These are phyloP conservation scores for Enteromius anoplus DNA, from an alignment of 2,797 vertebrate genomes.

Conservation along the genomic window DNA sequence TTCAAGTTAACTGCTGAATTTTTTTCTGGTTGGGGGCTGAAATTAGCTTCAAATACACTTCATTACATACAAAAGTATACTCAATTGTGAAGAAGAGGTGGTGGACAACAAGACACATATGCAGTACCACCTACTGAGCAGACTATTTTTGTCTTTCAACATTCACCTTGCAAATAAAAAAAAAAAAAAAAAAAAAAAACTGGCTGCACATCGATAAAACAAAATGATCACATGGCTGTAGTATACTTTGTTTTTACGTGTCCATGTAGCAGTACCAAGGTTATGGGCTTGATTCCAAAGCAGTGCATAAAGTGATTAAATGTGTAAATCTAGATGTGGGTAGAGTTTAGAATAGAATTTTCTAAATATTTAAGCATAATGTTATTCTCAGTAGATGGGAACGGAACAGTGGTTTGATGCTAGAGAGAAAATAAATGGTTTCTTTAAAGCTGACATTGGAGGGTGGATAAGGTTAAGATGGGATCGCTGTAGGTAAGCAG, in stretches of 20 bases:
- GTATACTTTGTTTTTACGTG: no score
- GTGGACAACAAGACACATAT: background rate
- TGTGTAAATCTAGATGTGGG: background rate
- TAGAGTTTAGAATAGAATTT: background rate
- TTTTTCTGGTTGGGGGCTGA: background rate
- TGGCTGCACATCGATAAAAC: background rate
- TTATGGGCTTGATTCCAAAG: background rate
- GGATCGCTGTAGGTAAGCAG: background rate
- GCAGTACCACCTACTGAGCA: background rate
- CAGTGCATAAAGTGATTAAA: background rate
- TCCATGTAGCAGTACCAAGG: background rate
- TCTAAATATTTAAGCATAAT: background rate
- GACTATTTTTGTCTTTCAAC: background rate
- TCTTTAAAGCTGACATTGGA: background rate
- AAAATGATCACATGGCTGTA: background rate
- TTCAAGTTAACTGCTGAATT: background rate
- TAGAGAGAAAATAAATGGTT: background rate
- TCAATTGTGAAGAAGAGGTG: background rate
- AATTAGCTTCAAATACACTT: background rate
- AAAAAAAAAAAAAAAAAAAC: background rate
- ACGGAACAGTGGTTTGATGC: background rate
- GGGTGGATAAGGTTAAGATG: conserved; percentile 8
- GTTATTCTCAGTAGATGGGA: conserved; percentile 1
- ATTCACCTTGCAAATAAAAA: background rate
- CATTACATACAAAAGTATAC: background rate